These are phyloP conservation scores for Pangasianodon gigas DNA, from an alignment of 2,113 vertebrate genomes.

Conservation along the genomic window DNA sequence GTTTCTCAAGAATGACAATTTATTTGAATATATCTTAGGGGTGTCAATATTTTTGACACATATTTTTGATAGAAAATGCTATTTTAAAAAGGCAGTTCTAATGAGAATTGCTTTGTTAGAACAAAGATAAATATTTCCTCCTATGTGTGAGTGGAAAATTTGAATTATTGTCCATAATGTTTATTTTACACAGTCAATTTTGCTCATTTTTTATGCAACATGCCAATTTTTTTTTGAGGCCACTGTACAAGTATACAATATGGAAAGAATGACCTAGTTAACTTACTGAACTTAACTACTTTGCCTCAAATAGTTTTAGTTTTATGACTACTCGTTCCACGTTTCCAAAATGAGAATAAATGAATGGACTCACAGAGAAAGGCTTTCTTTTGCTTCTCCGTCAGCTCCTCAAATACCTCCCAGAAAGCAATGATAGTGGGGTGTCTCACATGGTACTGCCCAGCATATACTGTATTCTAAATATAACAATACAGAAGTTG, in stretches of 20 bases:
- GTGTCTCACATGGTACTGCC: slow-evolving; percentile 69
- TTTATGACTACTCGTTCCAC: no score
- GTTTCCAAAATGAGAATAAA: not conserved
- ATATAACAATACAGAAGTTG: slow-evolving; percentile 35
- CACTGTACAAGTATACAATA: not conserved
- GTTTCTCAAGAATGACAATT: no score
- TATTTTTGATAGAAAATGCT: not conserved
- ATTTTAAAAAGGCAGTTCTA: not conserved
- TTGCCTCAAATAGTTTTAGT: not conserved
- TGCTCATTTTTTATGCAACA: no score
- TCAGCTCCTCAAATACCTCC: slow-evolving; percentile 80
- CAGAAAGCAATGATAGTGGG: slow-evolving; percentile 79
- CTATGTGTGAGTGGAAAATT: not conserved
- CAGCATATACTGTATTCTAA: slow-evolving; percentile 77
- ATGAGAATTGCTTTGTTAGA: not conserved
- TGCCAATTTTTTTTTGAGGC: not conserved
- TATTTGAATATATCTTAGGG: no score
- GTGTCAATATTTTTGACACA: no score
- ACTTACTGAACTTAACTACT: not conserved
- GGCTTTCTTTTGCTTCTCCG: slow-evolving; percentile 74
- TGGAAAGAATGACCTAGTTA: not conserved
- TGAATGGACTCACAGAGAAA: slow-evolving; percentile 76
- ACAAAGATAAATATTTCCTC: no score
- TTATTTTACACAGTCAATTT: no score
- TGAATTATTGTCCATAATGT: no score